Evolutionary conservation across 2,797 vertebrate genomes (phyloP).

Genomic region (Heliangelus exortis): DNA sequence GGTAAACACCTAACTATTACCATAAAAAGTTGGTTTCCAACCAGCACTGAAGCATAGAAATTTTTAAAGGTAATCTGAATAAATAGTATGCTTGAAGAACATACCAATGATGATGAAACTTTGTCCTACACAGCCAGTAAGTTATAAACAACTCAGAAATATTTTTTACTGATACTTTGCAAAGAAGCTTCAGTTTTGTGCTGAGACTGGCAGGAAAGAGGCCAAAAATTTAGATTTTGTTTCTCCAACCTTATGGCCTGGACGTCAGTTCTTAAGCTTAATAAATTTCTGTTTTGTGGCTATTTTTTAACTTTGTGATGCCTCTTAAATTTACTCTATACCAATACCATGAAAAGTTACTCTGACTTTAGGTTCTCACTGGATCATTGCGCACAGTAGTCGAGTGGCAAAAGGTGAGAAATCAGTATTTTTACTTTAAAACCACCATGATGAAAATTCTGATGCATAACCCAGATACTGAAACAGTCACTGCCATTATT

Average conservation of each 20-base stretch:
- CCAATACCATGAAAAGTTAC: neutral
- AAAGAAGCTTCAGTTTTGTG: neutral
- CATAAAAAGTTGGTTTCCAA: conserved; percentile 6
- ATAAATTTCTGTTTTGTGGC: neutral
- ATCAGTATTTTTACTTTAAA: neutral
- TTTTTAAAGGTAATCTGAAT: neutral
- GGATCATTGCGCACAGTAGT: neutral
- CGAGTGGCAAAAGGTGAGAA: neutral
- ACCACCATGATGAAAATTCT: neutral
- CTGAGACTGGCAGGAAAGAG: neutral
- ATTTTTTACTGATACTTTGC: neutral
- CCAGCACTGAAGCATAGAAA: neutral
- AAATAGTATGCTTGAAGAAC: neutral
- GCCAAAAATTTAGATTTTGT: neutral
- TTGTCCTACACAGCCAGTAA: neutral
- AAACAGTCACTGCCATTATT: neutral
- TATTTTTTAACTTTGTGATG: neutral
- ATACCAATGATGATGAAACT: neutral
- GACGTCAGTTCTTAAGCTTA: neutral
- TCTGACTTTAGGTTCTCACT: neutral
- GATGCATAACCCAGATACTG: neutral
- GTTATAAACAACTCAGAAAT: neutral
- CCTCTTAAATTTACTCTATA: neutral
- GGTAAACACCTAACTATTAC: too few relatives aligned
- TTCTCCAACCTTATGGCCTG: neutral